A percentile compares a stretch with the other conserved stretches of the same genome.
Evolutionary conservation across 2,113 vertebrate genomes (phyloP).

Genomic region (Bufo gargarizans): DNA sequence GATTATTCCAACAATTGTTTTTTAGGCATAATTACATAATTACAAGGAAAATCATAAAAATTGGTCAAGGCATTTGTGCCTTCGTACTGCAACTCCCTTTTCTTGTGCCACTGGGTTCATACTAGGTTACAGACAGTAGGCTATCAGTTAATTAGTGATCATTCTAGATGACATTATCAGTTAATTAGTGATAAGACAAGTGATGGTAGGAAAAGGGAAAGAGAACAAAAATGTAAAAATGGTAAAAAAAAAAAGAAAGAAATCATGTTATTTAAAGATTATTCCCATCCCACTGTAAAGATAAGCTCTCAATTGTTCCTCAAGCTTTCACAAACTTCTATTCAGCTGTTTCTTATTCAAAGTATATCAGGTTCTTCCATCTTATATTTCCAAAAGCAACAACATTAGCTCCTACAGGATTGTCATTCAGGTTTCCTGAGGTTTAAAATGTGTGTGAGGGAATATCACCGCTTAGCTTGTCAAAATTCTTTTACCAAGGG

Average conservation of each 20-base stretch:
- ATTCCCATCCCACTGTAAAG: no score
- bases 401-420: no score
- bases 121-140: neutral
- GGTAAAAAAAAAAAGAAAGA: no score
- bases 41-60: neutral
- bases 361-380: no score
- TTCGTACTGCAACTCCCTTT: neutral
- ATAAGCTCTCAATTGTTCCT: no score
- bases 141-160: neutral
- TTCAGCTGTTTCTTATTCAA: no score
- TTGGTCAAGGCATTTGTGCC: neutral
- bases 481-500: neutral
- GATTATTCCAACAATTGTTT: neutral
- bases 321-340: no score
- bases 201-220: neutral
- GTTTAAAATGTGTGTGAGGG: no score
- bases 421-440: no score
- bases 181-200: constrained; percentile 1
- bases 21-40: neutral
- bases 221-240: neutral
- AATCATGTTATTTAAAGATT: no score
- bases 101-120: neutral
- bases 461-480: no score
- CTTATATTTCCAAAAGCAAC: no score
- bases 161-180: neutral